Percentiles rank a stretch among this genome's conserved stretches.
Evolutionary conservation across 2,797 vertebrate genomes (phyloP).

Genomic region (Alosa sapidissima): DNA sequence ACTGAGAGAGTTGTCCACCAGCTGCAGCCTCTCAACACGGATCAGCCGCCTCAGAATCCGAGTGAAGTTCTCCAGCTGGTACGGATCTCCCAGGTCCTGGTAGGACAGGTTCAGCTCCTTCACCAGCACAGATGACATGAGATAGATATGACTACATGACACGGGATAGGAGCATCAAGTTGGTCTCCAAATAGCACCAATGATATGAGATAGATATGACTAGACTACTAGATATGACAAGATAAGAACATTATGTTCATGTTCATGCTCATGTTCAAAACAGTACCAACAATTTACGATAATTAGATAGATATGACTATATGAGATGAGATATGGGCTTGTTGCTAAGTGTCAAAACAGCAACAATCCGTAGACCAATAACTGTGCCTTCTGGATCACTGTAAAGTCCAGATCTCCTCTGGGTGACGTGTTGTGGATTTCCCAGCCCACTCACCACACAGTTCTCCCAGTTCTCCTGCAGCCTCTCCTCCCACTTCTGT

Average conservation of each 20-base stretch:
- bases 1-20: constrained; percentile 87
- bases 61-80: constrained; percentile 86
- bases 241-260: not conserved
- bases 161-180: not conserved
- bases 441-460: constrained; percentile 74
- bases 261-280: too few relatives aligned
- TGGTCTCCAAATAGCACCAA: too few relatives aligned
- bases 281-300: too few relatives aligned
- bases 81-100: constrained; percentile 88
- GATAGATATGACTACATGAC: not conserved
- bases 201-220: not conserved
- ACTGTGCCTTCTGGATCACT: not conserved
- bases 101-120: constrained; percentile 93
- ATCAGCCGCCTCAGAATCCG: constrained; percentile 88
- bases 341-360: not conserved
- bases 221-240: not conserved
- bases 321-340: not conserved
- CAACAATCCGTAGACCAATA: not conserved
- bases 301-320: not conserved
- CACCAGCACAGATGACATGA: not conserved
- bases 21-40: constrained; percentile 86
- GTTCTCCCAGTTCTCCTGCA: constrained; percentile 95
- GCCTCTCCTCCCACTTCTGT: constrained; percentile 81
- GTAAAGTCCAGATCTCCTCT: not conserved
- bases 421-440: not conserved